These are phyloP conservation scores for Sitophilus oryzae DNA, from an alignment of 1,140 invertebrate species.

Conservation along the genomic window DNA sequence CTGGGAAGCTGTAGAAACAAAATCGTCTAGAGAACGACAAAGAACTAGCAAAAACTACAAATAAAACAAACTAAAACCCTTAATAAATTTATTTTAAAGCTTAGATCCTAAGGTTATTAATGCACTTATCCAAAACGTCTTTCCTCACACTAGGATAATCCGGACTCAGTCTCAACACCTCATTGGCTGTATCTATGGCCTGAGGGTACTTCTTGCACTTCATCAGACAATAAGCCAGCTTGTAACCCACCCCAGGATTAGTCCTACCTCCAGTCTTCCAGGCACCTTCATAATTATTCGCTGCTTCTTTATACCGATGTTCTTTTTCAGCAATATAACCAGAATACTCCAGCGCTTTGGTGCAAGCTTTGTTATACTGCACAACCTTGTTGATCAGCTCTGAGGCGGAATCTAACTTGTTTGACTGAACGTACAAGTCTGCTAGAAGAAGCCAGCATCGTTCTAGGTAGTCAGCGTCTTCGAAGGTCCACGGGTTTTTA, in stretches of 20 bases:
- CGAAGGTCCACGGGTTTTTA: slow-evolving; percentile 84
- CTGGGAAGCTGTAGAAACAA: slow-evolving; percentile 67
- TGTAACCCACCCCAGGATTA: slow-evolving; percentile 84
- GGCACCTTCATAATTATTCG: slow-evolving; percentile 74
- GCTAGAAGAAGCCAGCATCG: slow-evolving; percentile 89
- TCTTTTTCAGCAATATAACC: slow-evolving; percentile 89
- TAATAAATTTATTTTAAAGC: too few relatives aligned
- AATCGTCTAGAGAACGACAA: slow-evolving; percentile 76
- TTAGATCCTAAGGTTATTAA: slow-evolving; percentile 62
- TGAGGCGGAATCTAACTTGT: slow-evolving; percentile 79
- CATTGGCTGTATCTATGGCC: slow-evolving; percentile 76
- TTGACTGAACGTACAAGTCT: slow-evolving; percentile 84
- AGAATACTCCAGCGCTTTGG: slow-evolving; percentile 83
- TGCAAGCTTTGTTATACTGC: slow-evolving; percentile 85
- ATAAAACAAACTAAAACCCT: too few relatives aligned
- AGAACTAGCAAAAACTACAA: too few relatives aligned
- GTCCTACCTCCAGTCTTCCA: slow-evolving; percentile 77
- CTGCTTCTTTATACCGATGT: slow-evolving; percentile 83
- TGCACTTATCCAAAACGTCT: slow-evolving; percentile 92
- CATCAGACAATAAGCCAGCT: slow-evolving; percentile 85
- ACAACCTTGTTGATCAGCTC: slow-evolving; percentile 76
- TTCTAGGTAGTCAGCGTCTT: slow-evolving; percentile 94
- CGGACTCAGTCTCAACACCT: slow-evolving; percentile 73
- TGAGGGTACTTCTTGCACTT: slow-evolving; percentile 88
- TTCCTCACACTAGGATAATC: slow-evolving; percentile 88